A percentile compares a stretch with the other conserved stretches of the same genome.
Evolutionary conservation across 1,140 invertebrate genomes (phyloP).

Genomic region (Physella acuta): DNA sequence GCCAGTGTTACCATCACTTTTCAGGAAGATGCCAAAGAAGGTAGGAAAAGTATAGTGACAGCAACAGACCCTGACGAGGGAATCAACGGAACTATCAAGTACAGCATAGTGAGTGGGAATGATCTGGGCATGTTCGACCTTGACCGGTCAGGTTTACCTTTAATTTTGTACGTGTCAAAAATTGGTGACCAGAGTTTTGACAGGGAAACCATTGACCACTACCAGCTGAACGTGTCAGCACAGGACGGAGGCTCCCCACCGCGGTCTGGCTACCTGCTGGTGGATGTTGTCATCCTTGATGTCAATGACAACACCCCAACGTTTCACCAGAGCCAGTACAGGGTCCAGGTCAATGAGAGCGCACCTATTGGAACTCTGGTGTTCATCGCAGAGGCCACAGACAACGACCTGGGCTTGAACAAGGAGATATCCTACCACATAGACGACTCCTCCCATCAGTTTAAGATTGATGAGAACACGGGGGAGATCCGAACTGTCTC

Average conservation of each 20-base stretch:
- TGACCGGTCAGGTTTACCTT: constrained; percentile 30
- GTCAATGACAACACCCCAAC: constrained; percentile 10
- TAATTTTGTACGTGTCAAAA: constrained; percentile 41
- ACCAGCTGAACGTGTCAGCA: constrained; percentile 79
- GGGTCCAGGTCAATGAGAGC: constrained; percentile 42
- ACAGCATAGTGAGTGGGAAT: constrained; percentile 44
- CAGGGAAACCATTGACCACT: constrained; percentile 75
- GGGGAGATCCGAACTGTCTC: constrained; percentile 46
- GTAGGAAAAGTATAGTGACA: constrained; percentile 66
- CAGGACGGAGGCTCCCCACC: constrained; percentile 73
- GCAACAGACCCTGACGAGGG: constrained; percentile 65
- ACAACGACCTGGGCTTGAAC: constrained; percentile 50
- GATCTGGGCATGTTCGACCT: constrained; percentile 41
- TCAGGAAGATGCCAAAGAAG: constrained; percentile 56
- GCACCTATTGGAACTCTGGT: constrained; percentile 40
- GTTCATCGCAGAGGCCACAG: constrained; percentile 39
- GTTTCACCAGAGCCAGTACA: constrained; percentile 75
- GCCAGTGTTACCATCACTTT: constrained; percentile 28
- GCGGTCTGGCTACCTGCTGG: constrained; percentile 74
- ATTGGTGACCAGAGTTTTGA: constrained; percentile 79
- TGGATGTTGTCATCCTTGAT: constrained; percentile 3
- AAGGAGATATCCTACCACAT: constrained; percentile 73
- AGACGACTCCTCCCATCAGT: constrained; percentile 48
- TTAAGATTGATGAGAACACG: constrained; percentile 46
- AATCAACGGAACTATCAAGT: constrained; percentile 38